Evolutionary conservation across 2,888 invertebrate genomes (phyloP).

Genomic region (Saturnia pavonia): DNA sequence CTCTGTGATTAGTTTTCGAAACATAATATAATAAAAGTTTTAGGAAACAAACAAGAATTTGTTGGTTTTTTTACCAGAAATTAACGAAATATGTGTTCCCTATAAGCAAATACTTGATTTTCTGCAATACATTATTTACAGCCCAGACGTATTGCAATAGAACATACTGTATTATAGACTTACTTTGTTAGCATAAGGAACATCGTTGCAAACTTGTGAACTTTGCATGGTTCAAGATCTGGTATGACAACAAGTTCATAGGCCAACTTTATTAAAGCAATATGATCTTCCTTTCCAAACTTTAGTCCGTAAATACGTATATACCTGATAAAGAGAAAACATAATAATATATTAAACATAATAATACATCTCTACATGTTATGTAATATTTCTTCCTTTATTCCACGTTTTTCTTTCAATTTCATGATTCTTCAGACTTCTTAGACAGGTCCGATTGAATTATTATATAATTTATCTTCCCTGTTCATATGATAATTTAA

Average conservation of each 20-base stretch:
- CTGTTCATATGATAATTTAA: not conserved
- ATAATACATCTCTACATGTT: not conserved
- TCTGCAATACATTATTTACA: too few species aligned
- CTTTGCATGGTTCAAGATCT: constrained; percentile 87
- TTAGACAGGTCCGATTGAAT: not conserved
- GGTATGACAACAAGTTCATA: constrained; percentile 90
- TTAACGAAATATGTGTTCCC: too few species aligned
- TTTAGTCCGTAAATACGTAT: constrained; percentile 91
- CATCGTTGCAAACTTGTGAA: constrained; percentile 86
- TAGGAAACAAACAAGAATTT: too few species aligned
- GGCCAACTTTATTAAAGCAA: constrained; percentile 89
- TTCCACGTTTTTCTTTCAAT: not conserved
- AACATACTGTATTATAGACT: constrained; percentile 53
- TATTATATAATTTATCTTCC: not conserved
- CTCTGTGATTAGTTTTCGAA: too few species aligned
- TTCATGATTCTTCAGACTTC: not conserved
- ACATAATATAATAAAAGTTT: too few species aligned
- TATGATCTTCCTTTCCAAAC: constrained; percentile 95
- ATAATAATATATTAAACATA: constrained; percentile 12
- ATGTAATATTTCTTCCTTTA: not conserved
- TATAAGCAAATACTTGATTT: too few species aligned
- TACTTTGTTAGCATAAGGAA: constrained; percentile 89
- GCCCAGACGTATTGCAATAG: not conserved
- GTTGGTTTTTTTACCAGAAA: too few species aligned
- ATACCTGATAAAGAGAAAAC: constrained; percentile 83